Conservation (phyloP, 2,113 vertebrate genomes). For the Corynorhinus townsendii region DNA sequence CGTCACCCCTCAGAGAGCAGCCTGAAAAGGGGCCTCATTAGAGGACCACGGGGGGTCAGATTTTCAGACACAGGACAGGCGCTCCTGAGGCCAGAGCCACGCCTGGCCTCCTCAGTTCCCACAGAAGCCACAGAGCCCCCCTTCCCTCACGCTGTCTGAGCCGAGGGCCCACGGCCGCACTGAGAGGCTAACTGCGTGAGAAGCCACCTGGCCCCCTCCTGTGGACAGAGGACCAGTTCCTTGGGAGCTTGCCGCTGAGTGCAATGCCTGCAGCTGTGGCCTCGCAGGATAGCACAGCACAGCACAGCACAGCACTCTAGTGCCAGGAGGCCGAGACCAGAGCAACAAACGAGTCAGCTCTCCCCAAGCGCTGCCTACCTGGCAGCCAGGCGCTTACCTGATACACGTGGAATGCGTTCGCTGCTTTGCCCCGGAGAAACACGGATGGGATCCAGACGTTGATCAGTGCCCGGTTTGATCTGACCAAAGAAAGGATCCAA, state of each 20-base stretch:
- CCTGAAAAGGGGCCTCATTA: not conserved
- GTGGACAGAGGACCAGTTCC: not conserved
- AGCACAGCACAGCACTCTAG: fast-evolving
- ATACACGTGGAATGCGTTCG: constrained; percentile 98
- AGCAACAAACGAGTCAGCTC: fast-evolving
- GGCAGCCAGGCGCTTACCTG: constrained; percentile 82
- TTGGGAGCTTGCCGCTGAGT: fast-evolving
- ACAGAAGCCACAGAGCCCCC: not conserved
- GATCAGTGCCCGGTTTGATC: constrained; percentile 96
- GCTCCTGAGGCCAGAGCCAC: fast-evolving
- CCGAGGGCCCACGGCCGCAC: not conserved
- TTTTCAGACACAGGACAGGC: no score
- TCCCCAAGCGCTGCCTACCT: fast-evolving
- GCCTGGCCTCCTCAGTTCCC: fast-evolving
- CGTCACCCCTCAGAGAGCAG: not conserved
- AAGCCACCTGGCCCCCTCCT: not conserved
- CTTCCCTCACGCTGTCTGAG: fast-evolving
- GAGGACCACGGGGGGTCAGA: no score
- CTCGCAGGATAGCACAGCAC: no score
- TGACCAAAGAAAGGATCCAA: constrained; percentile 70
- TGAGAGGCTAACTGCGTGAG: fast-evolving
- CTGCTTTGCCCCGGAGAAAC: constrained; percentile 94
- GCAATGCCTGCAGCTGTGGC: fast-evolving
- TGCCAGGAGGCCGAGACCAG: not conserved
- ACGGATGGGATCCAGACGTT: constrained; percentile 99